Conservation (phyloP, 2,888 invertebrate genomes). For the Epinotia ramella region DNA sequence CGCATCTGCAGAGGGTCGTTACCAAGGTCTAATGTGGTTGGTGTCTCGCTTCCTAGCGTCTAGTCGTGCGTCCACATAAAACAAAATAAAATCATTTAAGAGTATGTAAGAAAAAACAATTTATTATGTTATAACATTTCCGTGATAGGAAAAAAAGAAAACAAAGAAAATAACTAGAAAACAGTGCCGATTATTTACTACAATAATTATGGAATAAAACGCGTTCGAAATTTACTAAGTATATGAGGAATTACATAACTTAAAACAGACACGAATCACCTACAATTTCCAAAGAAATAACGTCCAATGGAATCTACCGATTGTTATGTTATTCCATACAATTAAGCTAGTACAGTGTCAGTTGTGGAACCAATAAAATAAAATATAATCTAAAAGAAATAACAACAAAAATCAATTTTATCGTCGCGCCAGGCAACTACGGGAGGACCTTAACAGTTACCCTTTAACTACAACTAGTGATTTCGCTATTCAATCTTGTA, state of each 20-base stretch:
- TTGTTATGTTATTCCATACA: conserved; percentile 57
- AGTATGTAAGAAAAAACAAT: conserved; percentile 74
- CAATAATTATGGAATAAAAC: conserved; percentile 56
- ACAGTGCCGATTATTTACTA: conserved; percentile 81
- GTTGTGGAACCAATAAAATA: conserved; percentile 75
- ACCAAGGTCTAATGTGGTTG: conserved; percentile 48
- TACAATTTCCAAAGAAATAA: conserved; percentile 51
- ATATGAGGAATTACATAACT: conserved; percentile 41
- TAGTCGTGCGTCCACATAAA: conserved; percentile 46
- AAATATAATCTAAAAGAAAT: conserved; percentile 80
- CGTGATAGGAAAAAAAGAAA: conserved; percentile 70
- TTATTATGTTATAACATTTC: conserved; percentile 78
- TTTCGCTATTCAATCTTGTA: conserved; percentile 77
- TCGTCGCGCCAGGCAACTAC: conserved; percentile 63
- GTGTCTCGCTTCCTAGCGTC: conserved; percentile 49
- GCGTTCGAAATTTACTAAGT: conserved; percentile 43
- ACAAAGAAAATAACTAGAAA: conserved; percentile 77
- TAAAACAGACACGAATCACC: conserved; percentile 53
- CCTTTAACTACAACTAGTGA: conserved; percentile 68
- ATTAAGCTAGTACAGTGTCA: conserved; percentile 72
- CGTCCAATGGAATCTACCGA: conserved; percentile 22
- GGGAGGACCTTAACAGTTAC: conserved; percentile 59
- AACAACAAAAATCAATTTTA: conserved; percentile 73
- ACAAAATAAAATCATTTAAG: conserved; percentile 67
- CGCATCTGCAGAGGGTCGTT: conserved; percentile 49